Conservation (phyloP, 2,888 invertebrate genomes). For the Lepas anatifera region DNA sequence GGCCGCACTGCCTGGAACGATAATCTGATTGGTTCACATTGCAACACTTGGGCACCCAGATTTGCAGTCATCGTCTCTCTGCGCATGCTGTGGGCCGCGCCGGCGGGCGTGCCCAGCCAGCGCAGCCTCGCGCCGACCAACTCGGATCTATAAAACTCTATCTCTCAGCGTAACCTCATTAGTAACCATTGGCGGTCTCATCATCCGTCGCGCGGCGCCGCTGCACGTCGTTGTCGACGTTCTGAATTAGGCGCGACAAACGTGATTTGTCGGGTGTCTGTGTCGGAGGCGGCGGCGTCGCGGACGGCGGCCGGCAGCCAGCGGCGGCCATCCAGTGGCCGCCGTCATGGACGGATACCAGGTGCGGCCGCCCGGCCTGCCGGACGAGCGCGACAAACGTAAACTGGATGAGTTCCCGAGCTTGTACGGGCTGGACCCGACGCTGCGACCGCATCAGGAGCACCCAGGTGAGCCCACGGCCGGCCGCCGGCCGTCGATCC, state of each 20-base stretch:
- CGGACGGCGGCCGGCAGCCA: not conserved
- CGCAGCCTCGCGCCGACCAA: not conserved
- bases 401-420: slow-evolving; percentile 73
- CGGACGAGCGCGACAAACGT: slow-evolving; percentile 35
- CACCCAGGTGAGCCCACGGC: not conserved
- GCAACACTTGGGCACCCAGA: slow-evolving; percentile 9
- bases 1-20: not conserved
- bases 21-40: slow-evolving; percentile 10
- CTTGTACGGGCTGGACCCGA: slow-evolving; percentile 54
- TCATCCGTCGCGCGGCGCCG: slow-evolving; percentile 4
- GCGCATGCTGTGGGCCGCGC: not conserved
- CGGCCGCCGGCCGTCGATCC: slow-evolving; percentile 8
- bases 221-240: not conserved
- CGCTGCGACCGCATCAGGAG: slow-evolving; percentile 25
- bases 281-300: not conserved
- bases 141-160: not conserved
- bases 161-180: not conserved
- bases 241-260: not conserved
- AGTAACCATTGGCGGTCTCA: not conserved
- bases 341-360: not conserved
- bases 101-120: not conserved
- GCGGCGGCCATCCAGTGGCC: not conserved
- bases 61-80: not conserved
- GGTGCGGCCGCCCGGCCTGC: slow-evolving; percentile 28
- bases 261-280: not conserved